Evolutionary conservation across 1,140 invertebrate species (phyloP), one percentile per base, ranked within the genome.

Genomic region (Bicyclus anynana): DNA sequence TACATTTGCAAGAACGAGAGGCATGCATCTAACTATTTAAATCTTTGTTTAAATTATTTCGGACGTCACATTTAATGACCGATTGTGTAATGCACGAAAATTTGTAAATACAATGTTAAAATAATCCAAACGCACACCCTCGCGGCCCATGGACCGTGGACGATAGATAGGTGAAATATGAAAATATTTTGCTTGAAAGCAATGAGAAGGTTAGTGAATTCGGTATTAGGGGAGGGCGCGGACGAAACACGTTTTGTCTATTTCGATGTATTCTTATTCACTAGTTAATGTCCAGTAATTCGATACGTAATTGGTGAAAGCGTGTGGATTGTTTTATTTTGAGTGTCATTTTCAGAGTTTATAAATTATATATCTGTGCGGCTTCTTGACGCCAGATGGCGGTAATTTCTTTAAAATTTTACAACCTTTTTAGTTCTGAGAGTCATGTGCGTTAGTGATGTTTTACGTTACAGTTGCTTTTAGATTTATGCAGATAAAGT

Each of bases 191-290:
- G 79, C 72, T 65, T 59, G 70, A 57, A 78, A 80, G 81, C 78
- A 82, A 82, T 78, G 77, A 84, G 80, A 87, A 87, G 84, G 84
- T 87, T 87, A 87, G 81, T 87, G 81, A 84, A 80, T 84, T 84
- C 58, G 80, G 81, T 74, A 74, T 79, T 80, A 75, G 70, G 57
- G 67, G 65, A 51, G 60, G 71, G 61, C 62, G 50, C 59, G 62
- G 62, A 57, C 48, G 65, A 69, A 61, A 68, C 65, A 67, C 63
- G 59, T 76, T 77, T 74, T 74, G 68, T 72, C 72, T 75, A 70
- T 74, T 77, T 78, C 70, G 69, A 76, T 80, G 67, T 77, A 77
- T 57, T 59, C 57, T 73, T 71, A 66, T 66, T 70, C 63, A 57
- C 69, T 64, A 76, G 73, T 72, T 67, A 69, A 74, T 79, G 75